phyloP scores from a whole-genome alignment of 2,888 invertebrate genomes.

The Seira ritae region DNA sequence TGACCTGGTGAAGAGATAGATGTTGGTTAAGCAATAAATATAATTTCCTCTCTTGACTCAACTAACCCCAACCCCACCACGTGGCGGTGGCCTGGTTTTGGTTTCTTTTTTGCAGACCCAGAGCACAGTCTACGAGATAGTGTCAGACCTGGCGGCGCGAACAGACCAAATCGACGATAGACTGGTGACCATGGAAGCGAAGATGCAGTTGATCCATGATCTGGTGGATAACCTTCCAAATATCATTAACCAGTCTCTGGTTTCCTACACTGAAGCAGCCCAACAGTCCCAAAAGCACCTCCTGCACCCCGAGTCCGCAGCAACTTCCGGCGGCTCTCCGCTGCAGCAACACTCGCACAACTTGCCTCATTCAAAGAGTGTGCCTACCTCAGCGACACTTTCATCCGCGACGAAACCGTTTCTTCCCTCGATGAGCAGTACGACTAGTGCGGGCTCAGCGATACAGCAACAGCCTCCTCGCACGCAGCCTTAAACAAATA shows the following conservation, averaged over 20 bases:
- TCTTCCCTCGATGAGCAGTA: constrained; percentile 59
- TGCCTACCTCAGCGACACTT: constrained; percentile 71
- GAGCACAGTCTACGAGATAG: constrained; percentile 98
- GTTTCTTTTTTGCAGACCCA: constrained; percentile 85
- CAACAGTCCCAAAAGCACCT: constrained; percentile 57
- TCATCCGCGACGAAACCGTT: constrained; percentile 60
- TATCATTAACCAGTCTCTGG: constrained; percentile 74
- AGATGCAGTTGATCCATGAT: constrained; percentile 89
- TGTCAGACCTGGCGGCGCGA: constrained; percentile 96
- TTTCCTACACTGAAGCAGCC: constrained; percentile 54
- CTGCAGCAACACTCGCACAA: constrained; percentile 57
- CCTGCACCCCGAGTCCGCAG: constrained; percentile 71
- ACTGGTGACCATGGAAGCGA: constrained; percentile 94
- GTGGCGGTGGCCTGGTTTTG: not conserved
- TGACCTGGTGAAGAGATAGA: not conserved
- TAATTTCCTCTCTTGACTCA: constrained; percentile 73
- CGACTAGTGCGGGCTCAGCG: constrained; percentile 26
- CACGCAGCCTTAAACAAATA: constrained; percentile 58
- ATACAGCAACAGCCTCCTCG: constrained; percentile 59
- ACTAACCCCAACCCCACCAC: not conserved
- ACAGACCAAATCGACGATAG: constrained; percentile 96
- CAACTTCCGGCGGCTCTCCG: constrained; percentile 50
- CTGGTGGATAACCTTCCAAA: constrained; percentile 80
- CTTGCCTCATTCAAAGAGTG: constrained; percentile 74
- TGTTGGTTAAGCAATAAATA: not conserved